phyloP scores from a whole-genome alignment of 2,888 invertebrate species.

The Aporophyla nigra region DNA sequence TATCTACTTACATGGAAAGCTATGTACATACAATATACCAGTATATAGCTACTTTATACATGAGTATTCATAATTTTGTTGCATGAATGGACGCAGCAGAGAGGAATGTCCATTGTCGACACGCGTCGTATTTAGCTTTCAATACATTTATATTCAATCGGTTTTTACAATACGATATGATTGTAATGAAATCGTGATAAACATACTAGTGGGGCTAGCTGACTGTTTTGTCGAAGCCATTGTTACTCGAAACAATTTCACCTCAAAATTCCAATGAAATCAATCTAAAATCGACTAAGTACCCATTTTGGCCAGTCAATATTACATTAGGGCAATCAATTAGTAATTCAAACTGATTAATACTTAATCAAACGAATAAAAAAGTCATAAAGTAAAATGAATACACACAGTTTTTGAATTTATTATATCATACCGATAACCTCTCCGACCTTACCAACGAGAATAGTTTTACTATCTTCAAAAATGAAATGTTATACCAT shows the following conservation, averaged over 20 bases:
- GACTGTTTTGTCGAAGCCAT: not conserved
- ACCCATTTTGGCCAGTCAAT: not conserved
- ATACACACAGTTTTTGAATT: slow-evolving; percentile 40
- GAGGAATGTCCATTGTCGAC: slow-evolving; percentile 60
- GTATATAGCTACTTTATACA: slow-evolving; percentile 67
- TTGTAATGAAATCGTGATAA: slow-evolving; percentile 39
- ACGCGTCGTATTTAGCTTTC: slow-evolving; percentile 50
- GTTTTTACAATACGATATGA: slow-evolving; percentile 36
- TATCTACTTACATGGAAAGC: slow-evolving; percentile 76
- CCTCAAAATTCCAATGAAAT: not conserved
- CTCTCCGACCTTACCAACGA: slow-evolving; percentile 39
- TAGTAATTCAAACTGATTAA: slow-evolving; percentile 7
- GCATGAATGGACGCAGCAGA: slow-evolving; percentile 75
- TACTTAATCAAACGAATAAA: slow-evolving; percentile 32
- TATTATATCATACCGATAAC: slow-evolving; percentile 49
- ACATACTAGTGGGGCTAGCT: not conserved
- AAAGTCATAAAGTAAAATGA: slow-evolving; percentile 23
- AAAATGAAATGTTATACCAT: slow-evolving; percentile 45
- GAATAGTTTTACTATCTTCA: slow-evolving; percentile 56
- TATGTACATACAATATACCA: slow-evolving; percentile 44
- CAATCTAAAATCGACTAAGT: not conserved
- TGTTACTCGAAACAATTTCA: not conserved
- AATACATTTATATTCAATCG: slow-evolving; percentile 52
- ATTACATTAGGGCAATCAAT: not conserved
- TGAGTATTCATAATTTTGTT: slow-evolving; percentile 72